Percentiles rank a stretch among this genome's conserved stretches.
These are phyloP conservation scores for Chirona hameri DNA, from an alignment of 2,888 invertebrate species.

Conservation along the genomic window DNA sequence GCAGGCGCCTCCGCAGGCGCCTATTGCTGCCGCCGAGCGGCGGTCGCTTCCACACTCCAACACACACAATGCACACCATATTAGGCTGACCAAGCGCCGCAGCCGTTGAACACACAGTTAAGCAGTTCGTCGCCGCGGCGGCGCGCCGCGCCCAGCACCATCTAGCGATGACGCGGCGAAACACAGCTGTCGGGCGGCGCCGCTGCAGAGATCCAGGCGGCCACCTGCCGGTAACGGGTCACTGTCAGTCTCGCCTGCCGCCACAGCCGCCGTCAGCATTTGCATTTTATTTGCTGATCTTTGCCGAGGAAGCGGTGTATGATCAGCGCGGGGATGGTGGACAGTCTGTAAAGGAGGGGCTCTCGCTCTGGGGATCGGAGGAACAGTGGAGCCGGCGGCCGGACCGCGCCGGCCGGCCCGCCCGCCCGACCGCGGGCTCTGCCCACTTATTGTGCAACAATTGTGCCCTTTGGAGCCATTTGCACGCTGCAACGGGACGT, in stretches of 20 bases:
- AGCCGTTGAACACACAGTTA: conserved; percentile 28
- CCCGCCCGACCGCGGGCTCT: too few species aligned
- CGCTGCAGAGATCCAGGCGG: conserved; percentile 23
- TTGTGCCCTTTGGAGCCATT: neutral
- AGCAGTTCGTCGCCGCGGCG: neutral
- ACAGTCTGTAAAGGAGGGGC: neutral
- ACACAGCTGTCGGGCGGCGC: neutral
- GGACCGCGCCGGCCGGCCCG: too few species aligned
- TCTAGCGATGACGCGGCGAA: conserved; percentile 2
- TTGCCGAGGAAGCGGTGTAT: neutral
- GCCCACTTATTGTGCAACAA: conserved; percentile 22
- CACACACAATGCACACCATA: conserved; percentile 13
- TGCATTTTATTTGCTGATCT: conserved; percentile 24
- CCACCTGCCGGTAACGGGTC: neutral
- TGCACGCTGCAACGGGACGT: conserved; percentile 9
- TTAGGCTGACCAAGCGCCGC: neutral
- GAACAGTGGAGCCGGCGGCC: neutral
- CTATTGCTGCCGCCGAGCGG: conserved; percentile 1
- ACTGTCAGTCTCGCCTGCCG: neutral
- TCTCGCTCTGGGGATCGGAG: neutral
- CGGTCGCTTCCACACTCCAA: neutral
- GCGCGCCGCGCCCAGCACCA: conserved; percentile 1
- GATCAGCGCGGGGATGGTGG: neutral
- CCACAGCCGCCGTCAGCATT: neutral
- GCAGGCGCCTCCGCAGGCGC: neutral